phyloP scores from a whole-genome alignment of 1,140 invertebrate species.

The Odontomachus brunneus region DNA sequence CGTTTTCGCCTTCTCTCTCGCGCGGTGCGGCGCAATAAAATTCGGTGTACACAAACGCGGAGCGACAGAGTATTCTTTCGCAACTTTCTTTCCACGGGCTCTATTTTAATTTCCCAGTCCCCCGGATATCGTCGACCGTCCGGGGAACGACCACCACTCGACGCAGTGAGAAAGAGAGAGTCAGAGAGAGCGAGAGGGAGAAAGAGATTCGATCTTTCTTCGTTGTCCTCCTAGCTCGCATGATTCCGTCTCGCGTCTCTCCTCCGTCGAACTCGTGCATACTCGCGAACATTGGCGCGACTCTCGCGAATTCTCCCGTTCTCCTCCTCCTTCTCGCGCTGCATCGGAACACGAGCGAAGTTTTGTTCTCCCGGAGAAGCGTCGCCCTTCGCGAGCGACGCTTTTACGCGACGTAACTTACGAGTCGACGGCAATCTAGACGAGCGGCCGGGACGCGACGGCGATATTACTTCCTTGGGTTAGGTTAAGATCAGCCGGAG shows the following conservation, averaged over 20 bases:
- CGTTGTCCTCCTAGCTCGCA: neutral
- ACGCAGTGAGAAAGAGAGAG: conserved; percentile 53
- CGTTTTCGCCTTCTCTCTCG: conserved; percentile 68
- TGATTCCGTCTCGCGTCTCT: conserved; percentile 9
- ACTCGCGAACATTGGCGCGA: neutral
- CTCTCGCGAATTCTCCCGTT: neutral
- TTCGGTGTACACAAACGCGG: conserved; percentile 67
- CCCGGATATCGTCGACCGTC: conserved; percentile 62
- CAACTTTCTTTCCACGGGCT: conserved; percentile 74
- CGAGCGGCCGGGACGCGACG: conserved; percentile 62
- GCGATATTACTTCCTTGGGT: conserved; percentile 76
- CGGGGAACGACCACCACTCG: conserved; percentile 73
- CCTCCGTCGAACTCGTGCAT: neutral
- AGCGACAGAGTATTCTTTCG: conserved; percentile 62
- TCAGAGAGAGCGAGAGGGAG: neutral
- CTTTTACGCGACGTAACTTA: conserved; percentile 77
- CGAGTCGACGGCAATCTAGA: conserved; percentile 71
- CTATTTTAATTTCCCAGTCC: conserved; percentile 78
- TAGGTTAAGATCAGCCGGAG: conserved; percentile 70
- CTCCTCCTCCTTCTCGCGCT: neutral
- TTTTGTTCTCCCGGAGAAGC: conserved; percentile 60
- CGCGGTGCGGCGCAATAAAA: conserved; percentile 75
- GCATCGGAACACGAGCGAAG: conserved; percentile 36
- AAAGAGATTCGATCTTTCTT: neutral
- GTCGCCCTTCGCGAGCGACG: conserved; percentile 66